Evolutionary conservation across 2,113 vertebrate species (phyloP).

Genomic region (Brachypodius melanocephalos): DNA sequence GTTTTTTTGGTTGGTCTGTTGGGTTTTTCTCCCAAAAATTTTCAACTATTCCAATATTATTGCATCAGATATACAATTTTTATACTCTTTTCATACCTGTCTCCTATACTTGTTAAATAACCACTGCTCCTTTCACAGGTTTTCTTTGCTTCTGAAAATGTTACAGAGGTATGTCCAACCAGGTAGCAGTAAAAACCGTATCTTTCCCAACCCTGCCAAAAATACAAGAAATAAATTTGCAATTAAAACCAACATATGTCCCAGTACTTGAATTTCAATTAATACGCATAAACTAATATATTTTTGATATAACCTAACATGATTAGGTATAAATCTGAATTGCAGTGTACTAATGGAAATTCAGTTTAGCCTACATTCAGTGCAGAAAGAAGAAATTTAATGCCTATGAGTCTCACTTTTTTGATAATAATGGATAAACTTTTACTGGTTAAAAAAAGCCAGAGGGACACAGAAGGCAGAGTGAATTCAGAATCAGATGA

Average conservation of each 20-base stretch:
- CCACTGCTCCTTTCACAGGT: constrained; percentile 72
- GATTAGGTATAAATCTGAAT: background rate
- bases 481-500: background rate
- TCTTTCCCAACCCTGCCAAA: constrained; percentile 81
- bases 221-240: background rate
- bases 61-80: background rate
- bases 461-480: background rate
- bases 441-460: background rate
- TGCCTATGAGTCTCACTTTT: background rate
- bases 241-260: background rate
- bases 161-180: constrained; percentile 74
- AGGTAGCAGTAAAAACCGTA: constrained; percentile 83
- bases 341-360: background rate
- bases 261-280: background rate
- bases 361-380: background rate
- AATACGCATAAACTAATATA: background rate
- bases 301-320: background rate
- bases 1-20: background rate
- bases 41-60: background rate
- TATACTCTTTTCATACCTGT: constrained; percentile 75
- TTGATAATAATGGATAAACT: background rate
- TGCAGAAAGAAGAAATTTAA: background rate
- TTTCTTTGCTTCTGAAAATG: constrained; percentile 82
- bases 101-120: constrained; percentile 75
- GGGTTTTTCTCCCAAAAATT: accelerated